Base-by-base conservation (phyloP, 2,888 invertebrate species). In the Syrphus vitripennis region DNA sequence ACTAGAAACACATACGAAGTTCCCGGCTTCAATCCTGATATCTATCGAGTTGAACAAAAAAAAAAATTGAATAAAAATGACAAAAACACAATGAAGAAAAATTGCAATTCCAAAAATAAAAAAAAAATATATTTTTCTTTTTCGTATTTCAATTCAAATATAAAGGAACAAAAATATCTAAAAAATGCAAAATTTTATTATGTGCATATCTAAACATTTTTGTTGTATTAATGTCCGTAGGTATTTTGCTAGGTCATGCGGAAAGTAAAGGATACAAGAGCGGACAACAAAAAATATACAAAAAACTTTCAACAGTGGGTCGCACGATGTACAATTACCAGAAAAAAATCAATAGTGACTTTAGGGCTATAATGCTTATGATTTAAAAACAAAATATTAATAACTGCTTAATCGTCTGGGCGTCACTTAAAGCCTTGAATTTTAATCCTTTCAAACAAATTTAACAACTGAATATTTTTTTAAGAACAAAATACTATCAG, bases 1-100 rank as follows among this genome's bases (percentile, higher is more conserved):
- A 98, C 96, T 83, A 97, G 93, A 91, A 98, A 98, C 87, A 97
- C 95, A 92, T 98, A 98, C 37, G 95, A 94, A 55, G 97, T 96
- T 89, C 96, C 96, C 1, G 97, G 96, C 89, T 95, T 95, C 87
- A 97, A 93, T 89, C 95, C 95, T 26, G 92, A 93, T 53, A 95
- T 94, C 94, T 95, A 89, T 61, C 87, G 87, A 61, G 78, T 63
- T 87, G 70, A 53, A 78, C 63, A 63, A 63, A 19, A 78, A 34
- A 70, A n/a, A 31, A 40, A 31, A 42, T n/a, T 16, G 16, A 63
- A 50, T 50, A 50, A 24, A 31, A 57, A 57, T 57, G 12, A 34
- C 19, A 72, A 16, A 72, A 16, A 37, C 37, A 70, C n/a, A 53
- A 26, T 55, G 34, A 59, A n/a, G 9, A 77, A 71, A 72, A 45